Conservation (phyloP, 2,113 vertebrate genomes). For the Rhabdomys dilectus region DNA sequence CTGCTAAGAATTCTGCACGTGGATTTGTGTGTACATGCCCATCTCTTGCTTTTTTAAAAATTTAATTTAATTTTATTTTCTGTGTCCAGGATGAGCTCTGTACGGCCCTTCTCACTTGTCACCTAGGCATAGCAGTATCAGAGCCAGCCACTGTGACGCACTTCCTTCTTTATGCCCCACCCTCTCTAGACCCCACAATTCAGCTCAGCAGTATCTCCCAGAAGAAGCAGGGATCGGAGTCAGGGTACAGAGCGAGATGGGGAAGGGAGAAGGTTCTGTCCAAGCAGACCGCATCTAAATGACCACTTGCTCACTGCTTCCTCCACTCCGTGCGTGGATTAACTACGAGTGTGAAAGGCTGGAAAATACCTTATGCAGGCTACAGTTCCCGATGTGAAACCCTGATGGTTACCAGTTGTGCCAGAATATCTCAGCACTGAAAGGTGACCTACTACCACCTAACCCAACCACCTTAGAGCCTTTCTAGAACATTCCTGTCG, state of each 20-base stretch:
- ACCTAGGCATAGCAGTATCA: background rate
- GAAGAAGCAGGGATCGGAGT: background rate
- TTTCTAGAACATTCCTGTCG: background rate
- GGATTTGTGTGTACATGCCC: fast-evolving
- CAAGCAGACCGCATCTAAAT: background rate
- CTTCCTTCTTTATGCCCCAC: background rate
- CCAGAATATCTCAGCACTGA: slow-evolving; percentile 13
- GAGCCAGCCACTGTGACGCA: background rate
- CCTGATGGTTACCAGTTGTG: background rate
- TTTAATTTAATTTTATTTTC: background rate
- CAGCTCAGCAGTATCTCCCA: background rate
- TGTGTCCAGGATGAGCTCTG: background rate
- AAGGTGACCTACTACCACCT: background rate
- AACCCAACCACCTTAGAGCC: background rate
- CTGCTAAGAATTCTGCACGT: background rate
- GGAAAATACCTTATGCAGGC: background rate
- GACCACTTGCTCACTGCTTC: background rate
- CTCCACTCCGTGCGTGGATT: background rate
- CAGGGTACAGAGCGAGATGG: background rate
- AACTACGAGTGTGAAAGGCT: background rate
- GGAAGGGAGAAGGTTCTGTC: background rate
- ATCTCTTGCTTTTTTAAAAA: background rate
- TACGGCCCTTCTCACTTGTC: background rate
- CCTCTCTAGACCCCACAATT: background rate
- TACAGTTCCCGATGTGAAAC: background rate